Evolutionary conservation across 2,888 invertebrate genomes (phyloP).

Genomic region (Dendrolimus pini): DNA sequence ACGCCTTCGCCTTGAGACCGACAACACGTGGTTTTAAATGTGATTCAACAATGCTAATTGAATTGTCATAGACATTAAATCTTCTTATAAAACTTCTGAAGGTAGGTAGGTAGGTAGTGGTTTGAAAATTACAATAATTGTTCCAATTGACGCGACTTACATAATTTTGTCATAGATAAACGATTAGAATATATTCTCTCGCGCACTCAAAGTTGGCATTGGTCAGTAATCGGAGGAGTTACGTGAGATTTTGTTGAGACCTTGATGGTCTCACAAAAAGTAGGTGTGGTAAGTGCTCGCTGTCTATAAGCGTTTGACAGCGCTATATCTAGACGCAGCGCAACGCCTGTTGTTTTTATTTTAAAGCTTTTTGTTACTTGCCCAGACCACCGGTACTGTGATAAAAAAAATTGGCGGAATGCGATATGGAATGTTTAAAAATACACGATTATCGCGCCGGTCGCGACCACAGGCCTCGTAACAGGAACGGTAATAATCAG

Average conservation of each 20-base stretch:
- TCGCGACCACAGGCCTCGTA: constrained; percentile 29
- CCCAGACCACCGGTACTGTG: constrained; percentile 22
- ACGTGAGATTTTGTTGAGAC: constrained; percentile 16
- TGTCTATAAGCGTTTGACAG: constrained; percentile 12
- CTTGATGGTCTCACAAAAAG: constrained; percentile 15
- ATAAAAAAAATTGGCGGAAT: constrained; percentile 43
- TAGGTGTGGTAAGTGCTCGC: constrained; percentile 11
- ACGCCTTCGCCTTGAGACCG: not conserved
- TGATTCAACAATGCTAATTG: not conserved
- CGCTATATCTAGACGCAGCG: not conserved
- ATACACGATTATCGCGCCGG: constrained; percentile 51
- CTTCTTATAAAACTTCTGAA: too few relatives aligned
- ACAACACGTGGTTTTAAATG: not conserved
- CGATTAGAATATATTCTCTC: constrained; percentile 12
- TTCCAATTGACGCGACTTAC: constrained; percentile 10
- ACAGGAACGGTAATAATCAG: constrained; percentile 21
- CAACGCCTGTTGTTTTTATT: not conserved
- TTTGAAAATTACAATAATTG: too few relatives aligned
- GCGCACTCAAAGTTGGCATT: constrained; percentile 33
- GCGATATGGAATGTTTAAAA: constrained; percentile 52
- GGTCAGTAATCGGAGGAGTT: constrained; percentile 23
- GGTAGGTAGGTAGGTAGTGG: too few relatives aligned
- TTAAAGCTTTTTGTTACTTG: not conserved
- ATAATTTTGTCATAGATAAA: constrained; percentile 17
- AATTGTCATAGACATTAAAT: not conserved